A percentile compares a stretch with the other conserved stretches of the same genome.
phyloP scores from a whole-genome alignment of 2,888 invertebrate genomes.

The Omphaloscelis lunosa region DNA sequence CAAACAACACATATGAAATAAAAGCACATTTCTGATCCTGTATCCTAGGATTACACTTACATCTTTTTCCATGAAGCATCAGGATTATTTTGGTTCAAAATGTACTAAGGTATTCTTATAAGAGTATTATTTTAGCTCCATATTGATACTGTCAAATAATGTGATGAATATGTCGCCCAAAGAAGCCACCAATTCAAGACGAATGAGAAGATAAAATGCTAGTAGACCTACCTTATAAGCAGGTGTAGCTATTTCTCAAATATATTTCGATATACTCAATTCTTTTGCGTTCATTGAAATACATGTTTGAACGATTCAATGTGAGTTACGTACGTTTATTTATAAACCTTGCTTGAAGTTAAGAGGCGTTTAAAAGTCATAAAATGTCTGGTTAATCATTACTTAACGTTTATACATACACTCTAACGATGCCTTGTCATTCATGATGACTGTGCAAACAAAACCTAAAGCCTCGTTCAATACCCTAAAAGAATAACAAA shows the following conservation, averaged over 20 bases:
- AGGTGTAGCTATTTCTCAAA: background rate
- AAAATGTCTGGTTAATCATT: background rate
- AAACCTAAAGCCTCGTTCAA: conserved; percentile 16
- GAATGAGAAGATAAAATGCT: conserved; percentile 35
- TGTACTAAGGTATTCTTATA: conserved; percentile 30
- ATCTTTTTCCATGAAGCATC: conserved; percentile 48
- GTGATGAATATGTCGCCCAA: conserved; percentile 70
- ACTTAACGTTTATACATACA: background rate
- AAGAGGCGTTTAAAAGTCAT: background rate
- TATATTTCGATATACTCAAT: background rate
- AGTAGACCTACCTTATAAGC: conserved; percentile 11
- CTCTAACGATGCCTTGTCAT: background rate
- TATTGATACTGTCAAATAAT: conserved; percentile 71
- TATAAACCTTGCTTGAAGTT: background rate
- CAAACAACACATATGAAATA: conserved; percentile 46
- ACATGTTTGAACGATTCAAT: background rate
- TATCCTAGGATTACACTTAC: conserved; percentile 48
- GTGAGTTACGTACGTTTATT: background rate
- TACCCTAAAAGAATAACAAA: conserved; percentile 34
- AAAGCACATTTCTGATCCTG: conserved; percentile 41
- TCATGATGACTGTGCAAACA: background rate
- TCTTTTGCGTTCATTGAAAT: conserved; percentile 4
- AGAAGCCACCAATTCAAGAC: conserved; percentile 51
- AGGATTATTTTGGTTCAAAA: conserved; percentile 30
- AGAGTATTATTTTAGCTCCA: conserved; percentile 59